phyloP scores from a whole-genome alignment of 1,140 invertebrate genomes.

The Leptopilina clavipes region DNA sequence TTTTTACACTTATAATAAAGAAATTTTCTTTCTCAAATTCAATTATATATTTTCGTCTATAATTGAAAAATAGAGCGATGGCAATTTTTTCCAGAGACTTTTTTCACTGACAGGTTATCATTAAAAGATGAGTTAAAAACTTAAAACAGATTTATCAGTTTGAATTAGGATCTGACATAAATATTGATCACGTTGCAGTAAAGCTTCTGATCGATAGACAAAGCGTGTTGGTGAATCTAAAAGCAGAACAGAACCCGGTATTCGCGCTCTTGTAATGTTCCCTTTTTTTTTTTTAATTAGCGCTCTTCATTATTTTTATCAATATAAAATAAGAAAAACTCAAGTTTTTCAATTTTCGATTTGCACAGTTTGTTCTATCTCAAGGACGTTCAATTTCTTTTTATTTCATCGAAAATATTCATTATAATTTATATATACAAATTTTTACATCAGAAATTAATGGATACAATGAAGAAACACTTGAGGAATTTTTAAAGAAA shows the following conservation, averaged over 20 bases:
- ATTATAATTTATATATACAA: no score
- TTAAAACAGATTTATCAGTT: slow-evolving; percentile 27
- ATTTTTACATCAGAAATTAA: no score
- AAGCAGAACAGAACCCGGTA: slow-evolving; percentile 49
- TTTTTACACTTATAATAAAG: no score
- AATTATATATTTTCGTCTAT: no score
- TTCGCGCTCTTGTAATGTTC: not conserved
- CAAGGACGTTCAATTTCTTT: no score
- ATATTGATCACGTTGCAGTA: slow-evolving; percentile 60
- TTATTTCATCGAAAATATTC: no score
- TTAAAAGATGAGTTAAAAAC: not conserved
- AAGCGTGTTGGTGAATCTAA: slow-evolving; percentile 57
- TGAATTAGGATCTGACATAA: slow-evolving; percentile 41
- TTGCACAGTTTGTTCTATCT: no score
- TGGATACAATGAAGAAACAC: no score
- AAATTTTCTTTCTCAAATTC: no score
- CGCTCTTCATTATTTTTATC: not conserved
- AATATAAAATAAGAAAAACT: slow-evolving; percentile 5
- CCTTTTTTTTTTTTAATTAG: slow-evolving; percentile 38
- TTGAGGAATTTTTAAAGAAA: no score
- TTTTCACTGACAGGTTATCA: not conserved
- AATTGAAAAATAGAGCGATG: no score
- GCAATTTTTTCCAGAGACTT: no score
- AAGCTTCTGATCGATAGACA: slow-evolving; percentile 53
- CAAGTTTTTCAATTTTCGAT: not conserved